Evolutionary conservation across 2,888 invertebrate genomes (phyloP), one percentile per base, ranked within the genome.

Genomic region (Zygaena filipendulae): DNA sequence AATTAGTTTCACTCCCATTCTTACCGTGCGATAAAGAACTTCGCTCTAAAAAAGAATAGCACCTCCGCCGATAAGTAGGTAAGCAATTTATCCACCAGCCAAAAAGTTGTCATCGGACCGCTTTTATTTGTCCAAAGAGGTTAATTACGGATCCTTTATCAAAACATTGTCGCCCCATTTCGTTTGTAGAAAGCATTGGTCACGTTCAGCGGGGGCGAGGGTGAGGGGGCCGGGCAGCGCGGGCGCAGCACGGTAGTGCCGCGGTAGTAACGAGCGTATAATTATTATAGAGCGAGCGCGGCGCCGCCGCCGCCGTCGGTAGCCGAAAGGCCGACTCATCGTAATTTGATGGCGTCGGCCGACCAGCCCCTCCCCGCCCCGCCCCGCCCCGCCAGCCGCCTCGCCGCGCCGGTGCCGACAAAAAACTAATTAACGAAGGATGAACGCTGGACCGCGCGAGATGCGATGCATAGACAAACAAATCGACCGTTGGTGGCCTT

Each of bases 201-300:
- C 57, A 59, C 59, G 61, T 56, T 9, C 24, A 44, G 38, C 32
- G 26, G 34, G 35, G 35, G 36, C 30, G 36, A 35, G 35, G 27
- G 32, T 32, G 36, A 39, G 33, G 40, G 19, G 37, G 32, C 24
- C 33, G 45, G 32, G 38, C 35, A 34, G 46, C 46, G 55, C 53
- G 45, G 51, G 59, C 60, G 66, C 66, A 64, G 68, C 68, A 70
- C 77, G 62, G 77, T 77, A 77, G 77, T 79, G 77, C 75, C 77
- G 72, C 77, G 62, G 77, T 77, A 77, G 77, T 79, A 79, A 77
- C 77, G 72, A 77, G 75, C 77, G 75, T 75, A 67, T 77, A 79
- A 79, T 79, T 79, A 79, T 68, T 62, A 58, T 56, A n/a, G n/a
- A n/a, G n/a, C n/a, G n/a, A n/a, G n/a, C n/a, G n/a, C 50, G 49